A percentile compares a stretch with the other conserved stretches of the same genome.
Evolutionary conservation across 2,113 vertebrate species (phyloP).

Genomic region (Hystrix cristata): DNA sequence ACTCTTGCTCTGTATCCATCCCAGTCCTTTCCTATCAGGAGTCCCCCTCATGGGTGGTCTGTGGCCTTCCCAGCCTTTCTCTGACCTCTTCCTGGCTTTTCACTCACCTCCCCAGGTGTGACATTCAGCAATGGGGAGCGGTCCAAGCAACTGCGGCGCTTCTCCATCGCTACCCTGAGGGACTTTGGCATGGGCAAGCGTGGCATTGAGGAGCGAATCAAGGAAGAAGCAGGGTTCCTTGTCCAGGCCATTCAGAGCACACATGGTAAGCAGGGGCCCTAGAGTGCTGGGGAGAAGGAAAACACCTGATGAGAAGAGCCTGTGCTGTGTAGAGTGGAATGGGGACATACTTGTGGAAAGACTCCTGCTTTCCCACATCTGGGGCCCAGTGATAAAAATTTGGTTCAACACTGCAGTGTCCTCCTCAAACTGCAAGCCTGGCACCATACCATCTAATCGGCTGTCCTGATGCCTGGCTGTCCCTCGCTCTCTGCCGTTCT

Average conservation of each 20-base stretch:
- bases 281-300: not conserved
- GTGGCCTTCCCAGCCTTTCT: rapidly evolving
- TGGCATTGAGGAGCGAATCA: constrained; percentile 83
- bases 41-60: not conserved
- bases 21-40: not conserved
- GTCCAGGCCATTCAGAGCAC: constrained; percentile 80
- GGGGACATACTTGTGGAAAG: too few relatives aligned
- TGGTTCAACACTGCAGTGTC: rapidly evolving
- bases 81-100: not conserved
- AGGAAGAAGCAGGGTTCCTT: constrained; percentile 90
- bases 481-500: too few relatives aligned
- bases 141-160: constrained; percentile 72
- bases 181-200: constrained; percentile 81
- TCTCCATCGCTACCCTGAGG: constrained; percentile 75
- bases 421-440: not conserved
- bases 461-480: not conserved
- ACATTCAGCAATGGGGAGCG: constrained; percentile 68
- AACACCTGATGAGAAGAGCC: not conserved
- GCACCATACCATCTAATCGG: not conserved
- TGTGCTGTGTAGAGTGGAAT: rapidly evolving
- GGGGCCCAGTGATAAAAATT: too few relatives aligned
- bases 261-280: constrained; percentile 78
- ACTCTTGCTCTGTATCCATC: not conserved
- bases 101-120: not conserved
- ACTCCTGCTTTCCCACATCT: rapidly evolving